These are phyloP conservation scores for Diprion similis DNA, from an alignment of 1,140 invertebrate genomes.

Conservation along the genomic window DNA sequence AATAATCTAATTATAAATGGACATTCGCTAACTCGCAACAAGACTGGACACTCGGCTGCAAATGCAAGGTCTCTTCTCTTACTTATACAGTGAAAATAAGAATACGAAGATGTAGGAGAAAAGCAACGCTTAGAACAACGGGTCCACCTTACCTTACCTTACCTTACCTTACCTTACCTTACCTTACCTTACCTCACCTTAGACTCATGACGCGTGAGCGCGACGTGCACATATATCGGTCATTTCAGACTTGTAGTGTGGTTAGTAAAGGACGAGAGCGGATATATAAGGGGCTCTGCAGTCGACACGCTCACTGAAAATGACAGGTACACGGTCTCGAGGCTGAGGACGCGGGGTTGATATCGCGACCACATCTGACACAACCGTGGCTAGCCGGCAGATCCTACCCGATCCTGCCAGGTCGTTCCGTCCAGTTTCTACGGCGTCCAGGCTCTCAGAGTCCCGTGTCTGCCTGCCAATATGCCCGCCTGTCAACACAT, in stretches of 20 bases:
- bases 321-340: slow-evolving; percentile 60
- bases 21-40: too few relatives aligned
- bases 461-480: slow-evolving; percentile 55
- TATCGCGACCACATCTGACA: slow-evolving; percentile 60
- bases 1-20: too few relatives aligned
- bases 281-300: slow-evolving; percentile 35
- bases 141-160: too few relatives aligned
- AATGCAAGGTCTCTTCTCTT: too few relatives aligned
- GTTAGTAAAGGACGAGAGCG: slow-evolving; percentile 38
- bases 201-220: slow-evolving; percentile 19
- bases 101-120: too few relatives aligned
- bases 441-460: not conserved
- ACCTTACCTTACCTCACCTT: not conserved
- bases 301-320: slow-evolving; percentile 60
- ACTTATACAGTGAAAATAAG: too few relatives aligned
- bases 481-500: slow-evolving; percentile 61
- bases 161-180: too few relatives aligned
- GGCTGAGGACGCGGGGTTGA: slow-evolving; percentile 44
- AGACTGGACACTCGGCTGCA: too few relatives aligned
- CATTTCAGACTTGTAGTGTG: slow-evolving; percentile 39
- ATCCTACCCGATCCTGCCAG: slow-evolving; percentile 24
- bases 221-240: slow-evolving; percentile 30
- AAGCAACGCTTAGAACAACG: too few relatives aligned
- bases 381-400: slow-evolving; percentile 50
- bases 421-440: not conserved